Evolutionary conservation across 64 coral and sea anemone species (phyloP).

Genomic region (Stichodactyla mertensii): DNA sequence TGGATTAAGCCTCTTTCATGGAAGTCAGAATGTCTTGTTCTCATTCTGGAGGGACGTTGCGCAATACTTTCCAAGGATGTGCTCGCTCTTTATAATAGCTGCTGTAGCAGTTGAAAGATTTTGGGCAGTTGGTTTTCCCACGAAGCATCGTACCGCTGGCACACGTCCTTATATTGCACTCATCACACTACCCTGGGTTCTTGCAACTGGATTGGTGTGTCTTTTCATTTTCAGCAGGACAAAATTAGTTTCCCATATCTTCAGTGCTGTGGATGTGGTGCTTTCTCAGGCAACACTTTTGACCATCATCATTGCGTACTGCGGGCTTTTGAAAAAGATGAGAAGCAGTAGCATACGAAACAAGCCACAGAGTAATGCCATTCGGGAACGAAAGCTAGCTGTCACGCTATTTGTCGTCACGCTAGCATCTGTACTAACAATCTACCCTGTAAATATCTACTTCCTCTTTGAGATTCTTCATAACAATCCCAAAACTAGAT

Average conservation of each 20-base stretch:
- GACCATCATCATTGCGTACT: slow-evolving; percentile 12
- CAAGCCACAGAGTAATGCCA: not conserved
- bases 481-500: not conserved
- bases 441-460: slow-evolving; percentile 22
- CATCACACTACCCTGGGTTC: not conserved
- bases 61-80: slow-evolving; percentile 11
- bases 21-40: not conserved
- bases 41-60: slow-evolving; percentile 3
- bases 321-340: slow-evolving; percentile 10
- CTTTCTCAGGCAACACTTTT: not conserved
- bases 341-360: not conserved
- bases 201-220: not conserved
- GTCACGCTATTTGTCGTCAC: slow-evolving; percentile 17
- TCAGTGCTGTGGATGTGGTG: not conserved
- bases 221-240: not conserved
- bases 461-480: not conserved
- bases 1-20: not conserved
- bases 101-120: not conserved
- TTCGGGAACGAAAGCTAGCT: not conserved
- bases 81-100: slow-evolving; percentile 1
- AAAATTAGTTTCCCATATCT: not conserved
- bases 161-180: not conserved
- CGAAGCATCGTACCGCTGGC: not conserved
- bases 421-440: not conserved
- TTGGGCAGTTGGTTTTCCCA: slow-evolving; percentile 13